Evolutionary conservation across 2,888 invertebrate species (phyloP).

Genomic region (Teleogryllus oceanicus): DNA sequence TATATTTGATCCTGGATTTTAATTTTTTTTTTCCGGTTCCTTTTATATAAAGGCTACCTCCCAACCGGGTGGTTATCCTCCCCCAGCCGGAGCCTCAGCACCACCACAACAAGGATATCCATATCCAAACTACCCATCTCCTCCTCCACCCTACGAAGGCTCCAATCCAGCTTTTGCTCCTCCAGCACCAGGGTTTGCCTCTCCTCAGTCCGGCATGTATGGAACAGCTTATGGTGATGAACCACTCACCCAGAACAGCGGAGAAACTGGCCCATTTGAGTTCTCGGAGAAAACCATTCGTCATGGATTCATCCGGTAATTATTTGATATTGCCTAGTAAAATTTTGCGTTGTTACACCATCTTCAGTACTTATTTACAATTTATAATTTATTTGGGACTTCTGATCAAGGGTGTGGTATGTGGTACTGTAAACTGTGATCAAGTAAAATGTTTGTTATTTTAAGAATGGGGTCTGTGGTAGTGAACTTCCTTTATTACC

Average conservation of each 20-base stretch:
- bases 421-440: too few relatives aligned
- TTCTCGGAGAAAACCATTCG: constrained; percentile 70
- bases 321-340: not conserved
- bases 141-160: constrained; percentile 41
- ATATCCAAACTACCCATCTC: constrained; percentile 37
- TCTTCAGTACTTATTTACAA: too few relatives aligned
- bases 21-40: too few relatives aligned
- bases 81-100: constrained; percentile 43
- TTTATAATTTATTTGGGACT: too few relatives aligned
- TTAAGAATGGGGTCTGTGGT: too few relatives aligned
- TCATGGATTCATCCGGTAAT: constrained; percentile 68
- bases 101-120: constrained; percentile 38
- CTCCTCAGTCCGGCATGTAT: constrained; percentile 44
- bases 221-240: constrained; percentile 45
- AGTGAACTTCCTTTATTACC: too few relatives aligned
- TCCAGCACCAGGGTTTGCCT: constrained; percentile 37
- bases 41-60: too few relatives aligned
- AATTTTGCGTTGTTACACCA: too few relatives aligned
- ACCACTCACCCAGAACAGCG: constrained; percentile 53
- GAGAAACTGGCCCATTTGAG: constrained; percentile 63
- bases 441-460: too few relatives aligned
- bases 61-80: constrained; percentile 32
- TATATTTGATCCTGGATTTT: too few relatives aligned
- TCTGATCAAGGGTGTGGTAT: too few relatives aligned
- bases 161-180: constrained; percentile 24